Percentiles rank a stretch among this genome's conserved stretches.
Conservation (phyloP, 1,140 invertebrate species). For the Asobara japonica region DNA sequence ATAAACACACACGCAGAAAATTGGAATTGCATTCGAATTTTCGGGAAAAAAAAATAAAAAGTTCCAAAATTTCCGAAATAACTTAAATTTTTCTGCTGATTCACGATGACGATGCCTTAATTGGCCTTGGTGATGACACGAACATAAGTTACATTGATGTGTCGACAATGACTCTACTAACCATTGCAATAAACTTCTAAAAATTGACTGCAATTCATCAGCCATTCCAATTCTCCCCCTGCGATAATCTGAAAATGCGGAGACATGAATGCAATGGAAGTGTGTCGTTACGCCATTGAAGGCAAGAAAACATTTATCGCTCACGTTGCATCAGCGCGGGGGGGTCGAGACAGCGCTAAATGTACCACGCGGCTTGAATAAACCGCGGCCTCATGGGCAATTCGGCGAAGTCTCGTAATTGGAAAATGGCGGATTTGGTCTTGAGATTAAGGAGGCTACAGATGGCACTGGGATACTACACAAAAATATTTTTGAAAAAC, state of each 20-base stretch:
- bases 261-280: not conserved
- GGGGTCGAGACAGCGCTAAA: not conserved
- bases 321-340: conserved; percentile 34
- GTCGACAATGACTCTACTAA: not conserved
- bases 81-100: too few species aligned
- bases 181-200: not conserved
- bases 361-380: not conserved
- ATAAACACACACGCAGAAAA: too few species aligned
- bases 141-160: not conserved
- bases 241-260: not conserved
- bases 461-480: not conserved
- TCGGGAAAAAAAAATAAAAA: too few species aligned
- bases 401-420: conserved; percentile 2
- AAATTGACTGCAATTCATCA: not conserved
- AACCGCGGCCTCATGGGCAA: not conserved
- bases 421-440: not conserved
- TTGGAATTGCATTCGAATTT: too few species aligned
- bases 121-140: not conserved
- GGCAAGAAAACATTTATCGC: conserved; percentile 25
- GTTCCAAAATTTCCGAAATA: too few species aligned
- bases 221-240: not conserved
- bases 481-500: not conserved
- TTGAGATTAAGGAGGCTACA: not conserved
- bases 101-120: too few species aligned
- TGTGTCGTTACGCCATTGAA: conserved; percentile 10